Percentiles rank a stretch among this genome's conserved stretches.
These are phyloP conservation scores for Albula goreensis DNA, from an alignment of 2,113 vertebrate species.

Conservation along the genomic window DNA sequence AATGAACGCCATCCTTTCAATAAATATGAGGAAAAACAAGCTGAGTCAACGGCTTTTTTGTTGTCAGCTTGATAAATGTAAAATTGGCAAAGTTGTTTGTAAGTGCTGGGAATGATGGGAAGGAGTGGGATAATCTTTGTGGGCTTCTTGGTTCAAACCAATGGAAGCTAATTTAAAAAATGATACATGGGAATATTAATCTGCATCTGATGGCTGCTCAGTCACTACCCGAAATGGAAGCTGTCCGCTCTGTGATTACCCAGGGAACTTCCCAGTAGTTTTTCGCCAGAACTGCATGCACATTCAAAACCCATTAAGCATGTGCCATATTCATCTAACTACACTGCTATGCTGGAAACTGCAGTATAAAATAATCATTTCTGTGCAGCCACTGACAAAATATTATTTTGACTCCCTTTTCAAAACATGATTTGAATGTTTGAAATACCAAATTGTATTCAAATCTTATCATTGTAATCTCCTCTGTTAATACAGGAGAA, in stretches of 20 bases:
- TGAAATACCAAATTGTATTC: background rate
- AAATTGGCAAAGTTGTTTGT: conserved; percentile 21
- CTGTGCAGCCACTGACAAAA: background rate
- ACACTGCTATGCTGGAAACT: background rate
- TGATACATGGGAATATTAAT: conserved; percentile 9
- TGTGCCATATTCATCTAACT: conserved; percentile 6
- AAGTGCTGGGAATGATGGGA: background rate
- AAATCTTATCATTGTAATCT: background rate
- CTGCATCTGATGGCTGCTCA: background rate
- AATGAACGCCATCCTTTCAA: conserved; percentile 18
- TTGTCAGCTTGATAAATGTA: conserved; percentile 29
- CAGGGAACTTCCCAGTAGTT: background rate
- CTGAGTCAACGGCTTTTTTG: conserved; percentile 20
- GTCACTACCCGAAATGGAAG: background rate
- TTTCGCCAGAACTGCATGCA: background rate
- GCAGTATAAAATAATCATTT: background rate
- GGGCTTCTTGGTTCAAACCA: conserved; percentile 6
- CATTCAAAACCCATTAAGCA: background rate
- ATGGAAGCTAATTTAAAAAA: conserved; percentile 20
- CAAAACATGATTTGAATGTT: background rate
- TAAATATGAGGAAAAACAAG: conserved; percentile 13
- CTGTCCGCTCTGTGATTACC: background rate
- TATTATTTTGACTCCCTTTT: background rate
- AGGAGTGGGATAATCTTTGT: conserved; percentile 10
- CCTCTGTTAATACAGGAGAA: background rate